Evolutionary conservation across 2,113 vertebrate genomes (phyloP).

Genomic region (Corythaeola cristata): DNA sequence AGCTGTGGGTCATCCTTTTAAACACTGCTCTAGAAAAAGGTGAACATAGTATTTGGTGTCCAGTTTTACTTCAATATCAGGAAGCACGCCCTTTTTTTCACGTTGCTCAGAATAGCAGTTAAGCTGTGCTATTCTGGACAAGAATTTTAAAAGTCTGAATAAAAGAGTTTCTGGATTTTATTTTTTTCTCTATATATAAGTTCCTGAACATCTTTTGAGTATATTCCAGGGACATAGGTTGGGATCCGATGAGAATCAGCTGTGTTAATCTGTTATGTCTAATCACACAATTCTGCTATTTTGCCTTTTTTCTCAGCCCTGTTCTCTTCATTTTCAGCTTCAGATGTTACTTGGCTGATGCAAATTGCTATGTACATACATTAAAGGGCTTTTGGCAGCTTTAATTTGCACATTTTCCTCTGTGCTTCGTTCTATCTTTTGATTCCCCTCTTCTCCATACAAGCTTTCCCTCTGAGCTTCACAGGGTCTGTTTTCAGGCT

Average conservation of each 20-base stretch:
- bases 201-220: background rate
- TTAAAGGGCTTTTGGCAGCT: background rate
- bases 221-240: background rate
- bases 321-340: background rate
- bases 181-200: background rate
- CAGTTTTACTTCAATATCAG: background rate
- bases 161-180: background rate
- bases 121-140: background rate
- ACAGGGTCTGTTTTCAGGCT: background rate
- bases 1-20: background rate
- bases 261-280: background rate
- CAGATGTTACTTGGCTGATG: background rate
- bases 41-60: background rate
- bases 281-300: background rate
- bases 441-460: rapidly evolving
- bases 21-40: background rate
- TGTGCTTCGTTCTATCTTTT: background rate
- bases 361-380: background rate
- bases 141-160: background rate
- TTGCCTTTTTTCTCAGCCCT: background rate
- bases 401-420: background rate
- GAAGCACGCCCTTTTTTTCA: background rate
- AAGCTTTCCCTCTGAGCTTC: background rate
- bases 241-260: background rate
- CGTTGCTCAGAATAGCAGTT: rapidly evolving